These are phyloP conservation scores for Ophonus ardosiacus DNA, from an alignment of 2,888 invertebrate species.

Conservation along the genomic window DNA sequence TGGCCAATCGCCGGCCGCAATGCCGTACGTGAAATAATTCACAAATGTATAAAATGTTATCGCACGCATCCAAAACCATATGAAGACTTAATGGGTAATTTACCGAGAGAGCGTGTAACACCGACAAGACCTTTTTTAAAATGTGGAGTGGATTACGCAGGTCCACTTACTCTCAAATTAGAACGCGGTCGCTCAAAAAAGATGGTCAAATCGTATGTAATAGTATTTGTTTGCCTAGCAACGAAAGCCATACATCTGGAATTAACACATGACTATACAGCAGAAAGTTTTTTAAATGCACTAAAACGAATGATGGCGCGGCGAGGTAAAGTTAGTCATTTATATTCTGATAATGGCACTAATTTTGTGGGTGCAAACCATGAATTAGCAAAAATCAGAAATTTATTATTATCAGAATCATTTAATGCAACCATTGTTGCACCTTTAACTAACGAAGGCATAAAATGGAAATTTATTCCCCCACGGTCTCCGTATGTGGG, in stretches of 20 bases:
- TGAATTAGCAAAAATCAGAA: slow-evolving; percentile 44
- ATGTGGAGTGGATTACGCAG: slow-evolving; percentile 29
- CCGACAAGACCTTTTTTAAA: slow-evolving; percentile 1
- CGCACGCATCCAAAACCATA: neutral
- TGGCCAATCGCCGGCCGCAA: slow-evolving; percentile 38
- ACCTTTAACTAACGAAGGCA: slow-evolving; percentile 36
- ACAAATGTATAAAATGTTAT: slow-evolving; percentile 19
- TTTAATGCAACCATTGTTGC: neutral
- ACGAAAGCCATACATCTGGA: slow-evolving; percentile 67
- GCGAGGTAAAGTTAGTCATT: slow-evolving; percentile 64
- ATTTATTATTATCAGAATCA: neutral
- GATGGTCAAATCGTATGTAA: slow-evolving; percentile 64
- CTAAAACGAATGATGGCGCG: slow-evolving; percentile 66
- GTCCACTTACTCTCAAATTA: slow-evolving; percentile 15
- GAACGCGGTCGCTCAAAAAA: neutral
- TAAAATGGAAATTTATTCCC: slow-evolving; percentile 68
- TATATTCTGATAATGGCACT: slow-evolving; percentile 67
- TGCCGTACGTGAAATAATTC: slow-evolving; percentile 41
- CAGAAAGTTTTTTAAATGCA: slow-evolving; percentile 66
- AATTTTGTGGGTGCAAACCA: slow-evolving; percentile 68
- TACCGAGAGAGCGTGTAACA: slow-evolving; percentile 66
- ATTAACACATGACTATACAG: slow-evolving; percentile 63
- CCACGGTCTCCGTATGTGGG: slow-evolving; percentile 68
- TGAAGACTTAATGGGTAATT: slow-evolving; percentile 37
- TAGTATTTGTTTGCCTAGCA: slow-evolving; percentile 67